phyloP scores from a whole-genome alignment of 2,113 vertebrate genomes.

The Sceloporus tristichus region DNA sequence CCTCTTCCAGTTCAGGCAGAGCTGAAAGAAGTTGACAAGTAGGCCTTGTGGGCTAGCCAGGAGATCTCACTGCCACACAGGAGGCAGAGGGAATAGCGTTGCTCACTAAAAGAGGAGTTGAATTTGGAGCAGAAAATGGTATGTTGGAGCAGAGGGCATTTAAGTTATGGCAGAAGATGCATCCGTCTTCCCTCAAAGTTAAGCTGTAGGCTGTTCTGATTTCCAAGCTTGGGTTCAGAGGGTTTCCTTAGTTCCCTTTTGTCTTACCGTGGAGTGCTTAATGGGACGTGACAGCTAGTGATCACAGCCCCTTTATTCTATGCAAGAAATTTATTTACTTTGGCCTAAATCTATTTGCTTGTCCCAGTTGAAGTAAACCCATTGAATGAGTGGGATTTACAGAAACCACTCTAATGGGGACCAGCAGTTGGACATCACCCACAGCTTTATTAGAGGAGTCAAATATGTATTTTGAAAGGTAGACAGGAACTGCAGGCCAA shows the following conservation, averaged over 20 bases:
- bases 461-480: neutral
- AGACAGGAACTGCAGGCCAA: neutral
- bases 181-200: constrained; percentile 72
- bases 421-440: too few relatives aligned
- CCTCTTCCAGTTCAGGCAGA: constrained; percentile 62
- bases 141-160: constrained; percentile 37
- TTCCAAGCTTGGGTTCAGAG: neutral
- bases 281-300: constrained; percentile 4
- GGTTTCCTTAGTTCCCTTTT: neutral
- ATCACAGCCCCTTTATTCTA: neutral
- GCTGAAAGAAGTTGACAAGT: constrained; percentile 77
- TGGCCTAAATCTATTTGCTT: too few relatives aligned
- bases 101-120: neutral
- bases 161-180: constrained; percentile 66
- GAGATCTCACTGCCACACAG: constrained; percentile 34
- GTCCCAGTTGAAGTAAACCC: too few relatives aligned
- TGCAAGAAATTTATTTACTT: neutral
- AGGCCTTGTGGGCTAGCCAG: constrained; percentile 73
- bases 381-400: too few relatives aligned
- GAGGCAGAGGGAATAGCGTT: neutral
- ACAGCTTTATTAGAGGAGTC: too few relatives aligned
- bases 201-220: constrained; percentile 35
- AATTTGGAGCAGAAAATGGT: neutral
- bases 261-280: rapidly evolving
- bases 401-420: too few relatives aligned